A percentile compares a stretch with the other conserved stretches of the same genome.
Conservation (phyloP, 2,113 vertebrate species). For the Carassius gibelio region DNA sequence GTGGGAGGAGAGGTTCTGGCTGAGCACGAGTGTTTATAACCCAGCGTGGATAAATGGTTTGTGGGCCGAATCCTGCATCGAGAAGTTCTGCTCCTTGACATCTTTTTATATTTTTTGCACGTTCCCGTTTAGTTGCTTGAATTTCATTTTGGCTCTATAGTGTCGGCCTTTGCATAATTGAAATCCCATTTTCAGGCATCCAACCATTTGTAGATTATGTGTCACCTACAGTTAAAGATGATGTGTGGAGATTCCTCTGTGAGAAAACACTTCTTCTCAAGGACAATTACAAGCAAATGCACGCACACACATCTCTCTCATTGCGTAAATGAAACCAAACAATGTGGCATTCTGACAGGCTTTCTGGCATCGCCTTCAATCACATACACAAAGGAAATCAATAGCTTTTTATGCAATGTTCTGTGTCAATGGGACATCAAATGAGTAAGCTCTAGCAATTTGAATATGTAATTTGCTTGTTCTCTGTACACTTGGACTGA, state of each 20-base stretch:
- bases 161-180: conserved; percentile 51
- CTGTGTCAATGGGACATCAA: conserved; percentile 29
- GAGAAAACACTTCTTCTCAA: conserved; percentile 35
- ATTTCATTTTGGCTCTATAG: conserved; percentile 28
- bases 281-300: conserved; percentile 43
- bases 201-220: conserved; percentile 46
- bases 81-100: conserved; percentile 25
- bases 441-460: conserved; percentile 23
- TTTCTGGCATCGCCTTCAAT: conserved; percentile 16
- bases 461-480: conserved; percentile 45
- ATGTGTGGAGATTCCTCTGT: conserved; percentile 35
- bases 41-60: conserved; percentile 23
- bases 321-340: conserved; percentile 25
- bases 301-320: neutral
- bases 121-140: neutral
- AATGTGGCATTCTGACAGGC: neutral
- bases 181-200: conserved; percentile 38
- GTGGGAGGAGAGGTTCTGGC: conserved; percentile 35
- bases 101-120: neutral
- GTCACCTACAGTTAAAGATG: conserved; percentile 51
- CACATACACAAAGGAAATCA: conserved; percentile 23
- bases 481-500: conserved; percentile 15
- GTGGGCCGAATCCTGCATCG: conserved; percentile 12
- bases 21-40: conserved; percentile 22
- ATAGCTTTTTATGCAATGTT: conserved; percentile 18